Base-by-base conservation (phyloP, 2,888 invertebrate genomes). In the Villa cingulata region DNA sequence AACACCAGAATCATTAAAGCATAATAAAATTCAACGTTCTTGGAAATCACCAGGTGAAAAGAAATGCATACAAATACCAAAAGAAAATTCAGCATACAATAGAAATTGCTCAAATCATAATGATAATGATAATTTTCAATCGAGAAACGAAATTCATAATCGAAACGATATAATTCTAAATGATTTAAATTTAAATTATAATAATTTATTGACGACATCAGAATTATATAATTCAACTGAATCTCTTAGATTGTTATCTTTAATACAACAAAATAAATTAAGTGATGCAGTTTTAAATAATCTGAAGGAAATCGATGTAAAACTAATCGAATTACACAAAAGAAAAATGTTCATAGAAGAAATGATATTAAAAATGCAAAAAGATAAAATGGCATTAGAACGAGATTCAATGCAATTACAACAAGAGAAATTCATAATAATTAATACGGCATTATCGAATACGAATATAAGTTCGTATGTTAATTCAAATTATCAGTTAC, bases 301-400 rank as follows among this genome's bases (percentile, higher is more conserved):
- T 46, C 48, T 67, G n/a, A 58, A 60, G 1, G 68, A 67, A 37
- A 61, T 65, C 12, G 68, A 68, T 56, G 55, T 60, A 0, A 61
- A 61, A 9, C 54, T 68, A n/a, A 51, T 66, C 54, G 64, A 66
- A 48, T 52, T 65, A 39, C 64, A 65, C 29, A 63, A 63, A 42
- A 59, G 66, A 6, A 66, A 65, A 49, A 61, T 59, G 49, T 62
- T 61, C 41, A 57, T 68, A n/a, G 66, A 67, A 23, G 66, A 66
- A 47, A 63, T 64, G 61, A 64, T 68, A 17, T 53, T 63, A 19
- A 66, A 67, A 48, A 52, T 66, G 23, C 66, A 68, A 48, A 65
- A 63, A 16, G 65, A 66, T 37, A 67, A 65, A 54, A 62, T 64
- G 50, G 62, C 63, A 37, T 54, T 65, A 27, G 67, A 68, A 46